phyloP scores from a whole-genome alignment of 2,888 invertebrate species.

The Drosophila sordidula region DNA sequence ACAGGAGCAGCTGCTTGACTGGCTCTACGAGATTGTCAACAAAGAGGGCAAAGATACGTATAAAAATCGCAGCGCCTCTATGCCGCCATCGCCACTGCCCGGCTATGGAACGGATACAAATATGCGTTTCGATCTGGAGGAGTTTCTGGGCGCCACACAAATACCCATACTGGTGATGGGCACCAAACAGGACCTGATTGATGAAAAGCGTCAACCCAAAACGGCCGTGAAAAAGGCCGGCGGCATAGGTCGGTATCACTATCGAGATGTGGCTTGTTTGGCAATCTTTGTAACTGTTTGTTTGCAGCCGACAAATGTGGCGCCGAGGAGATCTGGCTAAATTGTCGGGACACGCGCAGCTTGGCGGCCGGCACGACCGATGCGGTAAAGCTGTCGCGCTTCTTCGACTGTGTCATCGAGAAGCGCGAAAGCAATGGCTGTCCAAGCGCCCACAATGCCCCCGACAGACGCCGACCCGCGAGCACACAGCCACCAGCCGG shows the following conservation, averaged over 20 bases:
- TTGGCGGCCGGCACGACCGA: conserved; percentile 97
- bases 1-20: conserved; percentile 95
- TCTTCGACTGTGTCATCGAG: conserved; percentile 93
- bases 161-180: conserved; percentile 98
- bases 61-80: conserved; percentile 52
- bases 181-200: conserved; percentile 95
- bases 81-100: conserved; percentile 41
- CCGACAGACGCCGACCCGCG: conserved; percentile 53
- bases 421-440: conserved; percentile 71
- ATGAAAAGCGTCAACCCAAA: conserved; percentile 88
- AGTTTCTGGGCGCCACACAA: conserved; percentile 93
- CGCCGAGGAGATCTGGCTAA: conserved; percentile 96
- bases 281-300: neutral
- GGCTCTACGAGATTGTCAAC: conserved; percentile 95
- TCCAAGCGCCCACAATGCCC: conserved; percentile 15
- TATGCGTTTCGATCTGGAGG: conserved; percentile 90
- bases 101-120: conserved; percentile 37
- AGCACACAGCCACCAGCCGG: conserved; percentile 25
- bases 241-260: conserved; percentile 78
- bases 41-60: conserved; percentile 87
- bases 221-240: conserved; percentile 80
- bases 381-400: conserved; percentile 95
- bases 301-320: conserved; percentile 94
- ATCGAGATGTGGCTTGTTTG: neutral
- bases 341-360: conserved; percentile 90